Percentiles rank a stretch among this genome's conserved stretches.
phyloP scores from a whole-genome alignment of 2,888 invertebrate species.

The Euplexia lucipara region DNA sequence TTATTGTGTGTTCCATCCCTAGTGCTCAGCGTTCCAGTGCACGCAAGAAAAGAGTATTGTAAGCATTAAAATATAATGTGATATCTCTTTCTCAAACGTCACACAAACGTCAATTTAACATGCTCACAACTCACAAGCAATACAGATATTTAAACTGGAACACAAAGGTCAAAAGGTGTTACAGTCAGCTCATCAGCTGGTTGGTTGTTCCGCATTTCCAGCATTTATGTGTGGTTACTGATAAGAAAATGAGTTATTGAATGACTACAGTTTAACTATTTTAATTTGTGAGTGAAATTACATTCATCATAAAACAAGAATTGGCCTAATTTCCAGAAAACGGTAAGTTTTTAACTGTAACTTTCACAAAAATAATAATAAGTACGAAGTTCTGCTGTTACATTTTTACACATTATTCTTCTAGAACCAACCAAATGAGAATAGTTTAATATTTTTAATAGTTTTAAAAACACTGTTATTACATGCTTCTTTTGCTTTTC shows the following conservation, averaged over 20 bases:
- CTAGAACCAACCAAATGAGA: neutral
- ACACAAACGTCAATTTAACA: neutral
- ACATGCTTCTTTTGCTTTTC: neutral
- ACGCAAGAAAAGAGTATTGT: fast-evolving
- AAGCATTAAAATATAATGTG: neutral
- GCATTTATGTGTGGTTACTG: constrained; percentile 22
- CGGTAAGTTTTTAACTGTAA: constrained; percentile 37
- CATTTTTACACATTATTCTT: neutral
- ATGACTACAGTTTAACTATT: neutral
- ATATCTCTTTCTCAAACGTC: constrained; percentile 6
- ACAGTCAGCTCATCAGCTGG: constrained; percentile 24
- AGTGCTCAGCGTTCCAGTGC: neutral
- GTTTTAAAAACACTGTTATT: neutral
- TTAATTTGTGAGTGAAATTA: constrained; percentile 6
- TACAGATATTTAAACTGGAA: neutral
- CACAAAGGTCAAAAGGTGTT: constrained; percentile 36
- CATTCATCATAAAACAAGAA: constrained; percentile 9
- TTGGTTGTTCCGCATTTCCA: neutral
- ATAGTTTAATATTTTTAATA: too few species aligned
- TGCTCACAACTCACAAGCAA: neutral
- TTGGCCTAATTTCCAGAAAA: constrained; percentile 11
- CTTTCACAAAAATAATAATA: constrained; percentile 36
- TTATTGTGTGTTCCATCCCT: neutral
- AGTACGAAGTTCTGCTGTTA: constrained; percentile 31
- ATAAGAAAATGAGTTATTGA: constrained; percentile 5